These are phyloP conservation scores for Heliothis virescens DNA, from an alignment of 1,140 invertebrate species.

Conservation along the genomic window DNA sequence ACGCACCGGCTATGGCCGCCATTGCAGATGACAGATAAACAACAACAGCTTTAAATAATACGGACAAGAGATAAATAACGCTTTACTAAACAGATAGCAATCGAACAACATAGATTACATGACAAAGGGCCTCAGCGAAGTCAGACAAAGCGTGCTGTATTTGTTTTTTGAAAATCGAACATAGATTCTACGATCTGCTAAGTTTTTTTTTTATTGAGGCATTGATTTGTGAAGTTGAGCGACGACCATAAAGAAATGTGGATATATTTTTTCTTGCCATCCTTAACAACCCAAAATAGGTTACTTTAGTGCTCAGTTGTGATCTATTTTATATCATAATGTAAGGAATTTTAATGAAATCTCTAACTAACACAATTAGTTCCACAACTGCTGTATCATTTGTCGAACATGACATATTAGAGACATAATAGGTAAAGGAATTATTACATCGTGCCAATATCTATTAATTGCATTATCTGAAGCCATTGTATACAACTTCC, in stretches of 20 bases:
- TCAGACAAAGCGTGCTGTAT: neutral
- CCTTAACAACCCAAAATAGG: neutral
- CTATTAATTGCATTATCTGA: constrained; percentile 29
- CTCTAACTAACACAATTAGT: neutral
- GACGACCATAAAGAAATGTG: too few relatives aligned
- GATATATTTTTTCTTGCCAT: neutral
- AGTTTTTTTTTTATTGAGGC: neutral
- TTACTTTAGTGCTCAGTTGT: neutral
- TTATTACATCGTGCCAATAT: constrained; percentile 18
- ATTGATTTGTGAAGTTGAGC: neutral
- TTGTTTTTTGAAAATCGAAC: constrained; percentile 22
- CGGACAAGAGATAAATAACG: constrained; percentile 39
- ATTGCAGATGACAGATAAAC: constrained; percentile 48
- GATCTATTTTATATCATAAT: constrained; percentile 3
- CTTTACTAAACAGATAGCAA: constrained; percentile 25
- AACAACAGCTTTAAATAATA: constrained; percentile 35
- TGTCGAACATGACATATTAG: constrained; percentile 40
- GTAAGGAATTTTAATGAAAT: constrained; percentile 25
- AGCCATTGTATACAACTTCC: constrained; percentile 4
- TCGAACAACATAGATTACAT: constrained; percentile 32
- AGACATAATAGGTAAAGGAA: constrained; percentile 41
- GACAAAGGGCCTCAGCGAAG: neutral
- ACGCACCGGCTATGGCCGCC: constrained; percentile 11
- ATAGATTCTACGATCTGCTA: neutral
- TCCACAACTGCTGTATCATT: constrained; percentile 16